A percentile compares a stretch with the other conserved stretches of the same genome.
phyloP scores from a whole-genome alignment of 2,797 vertebrate genomes.

The Mastacembelus armatus region DNA sequence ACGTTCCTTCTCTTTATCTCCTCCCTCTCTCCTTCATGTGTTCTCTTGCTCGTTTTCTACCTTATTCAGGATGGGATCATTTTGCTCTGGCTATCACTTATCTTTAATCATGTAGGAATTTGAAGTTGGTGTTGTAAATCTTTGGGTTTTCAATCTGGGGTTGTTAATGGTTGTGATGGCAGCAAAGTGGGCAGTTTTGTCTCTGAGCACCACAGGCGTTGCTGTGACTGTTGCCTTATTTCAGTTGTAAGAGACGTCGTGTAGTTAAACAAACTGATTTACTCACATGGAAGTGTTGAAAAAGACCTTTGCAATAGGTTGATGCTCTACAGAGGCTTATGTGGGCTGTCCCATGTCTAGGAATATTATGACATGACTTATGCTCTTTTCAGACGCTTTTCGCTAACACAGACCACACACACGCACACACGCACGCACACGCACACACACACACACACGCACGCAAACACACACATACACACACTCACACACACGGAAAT shows the following conservation, averaged over 20 bases:
- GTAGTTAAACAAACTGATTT: background rate
- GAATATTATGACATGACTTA: slow-evolving; percentile 42
- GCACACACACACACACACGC: slow-evolving; percentile 18
- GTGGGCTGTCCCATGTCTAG: slow-evolving; percentile 23
- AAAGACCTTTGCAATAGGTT: slow-evolving; percentile 33
- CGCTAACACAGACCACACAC: slow-evolving; percentile 53
- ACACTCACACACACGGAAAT: slow-evolving; percentile 39
- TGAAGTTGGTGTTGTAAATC: background rate
- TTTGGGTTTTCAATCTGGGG: no score
- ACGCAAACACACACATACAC: slow-evolving; percentile 15
- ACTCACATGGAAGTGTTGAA: background rate
- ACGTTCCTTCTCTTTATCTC: background rate
- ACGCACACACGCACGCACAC: no score
- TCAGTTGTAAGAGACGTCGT: background rate
- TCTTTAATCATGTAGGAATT: background rate
- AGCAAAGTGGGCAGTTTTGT: no score
- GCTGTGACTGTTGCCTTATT: slow-evolving; percentile 9
- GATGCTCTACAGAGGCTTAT: no score
- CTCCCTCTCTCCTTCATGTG: background rate
- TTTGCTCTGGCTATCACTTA: background rate
- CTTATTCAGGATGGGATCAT: slow-evolving; percentile 1
- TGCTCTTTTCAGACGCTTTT: slow-evolving; percentile 40
- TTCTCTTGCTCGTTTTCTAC: background rate
- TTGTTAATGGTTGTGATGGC: no score
- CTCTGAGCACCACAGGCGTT: no score